phyloP scores from a whole-genome alignment of 2,113 vertebrate genomes.

The Ornithorhynchus anatinus region DNA sequence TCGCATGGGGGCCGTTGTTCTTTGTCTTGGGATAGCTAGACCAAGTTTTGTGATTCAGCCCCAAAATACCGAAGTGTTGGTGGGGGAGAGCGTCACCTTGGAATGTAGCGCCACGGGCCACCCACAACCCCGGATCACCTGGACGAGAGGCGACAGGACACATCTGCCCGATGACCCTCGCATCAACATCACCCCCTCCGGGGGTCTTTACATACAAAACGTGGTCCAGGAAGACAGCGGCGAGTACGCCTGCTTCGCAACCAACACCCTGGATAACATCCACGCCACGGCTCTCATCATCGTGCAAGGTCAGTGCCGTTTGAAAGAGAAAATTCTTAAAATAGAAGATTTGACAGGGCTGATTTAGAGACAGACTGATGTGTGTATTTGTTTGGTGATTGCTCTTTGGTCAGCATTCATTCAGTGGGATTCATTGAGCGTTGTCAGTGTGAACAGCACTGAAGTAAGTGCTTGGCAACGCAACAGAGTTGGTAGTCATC shows the following conservation, averaged over 20 bases:
- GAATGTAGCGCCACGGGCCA: slow-evolving; percentile 95
- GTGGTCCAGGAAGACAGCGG: slow-evolving; percentile 87
- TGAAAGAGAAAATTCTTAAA: too few relatives aligned
- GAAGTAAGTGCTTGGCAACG: too few relatives aligned
- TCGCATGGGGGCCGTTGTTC: background rate
- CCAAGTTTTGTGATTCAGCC: slow-evolving; percentile 97
- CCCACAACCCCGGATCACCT: slow-evolving; percentile 87
- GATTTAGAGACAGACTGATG: too few relatives aligned
- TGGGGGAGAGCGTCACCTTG: slow-evolving; percentile 94
- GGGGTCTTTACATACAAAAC: slow-evolving; percentile 92
- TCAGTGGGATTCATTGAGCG: too few relatives aligned
- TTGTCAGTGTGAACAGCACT: too few relatives aligned
- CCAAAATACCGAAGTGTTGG: slow-evolving; percentile 95
- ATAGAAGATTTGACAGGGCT: too few relatives aligned
- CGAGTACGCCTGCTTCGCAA: slow-evolving; percentile 93
- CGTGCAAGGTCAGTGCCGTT: slow-evolving; percentile 83
- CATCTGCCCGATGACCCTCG: slow-evolving; percentile 87
- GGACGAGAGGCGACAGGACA: slow-evolving; percentile 89
- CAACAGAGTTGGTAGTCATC: too few relatives aligned
- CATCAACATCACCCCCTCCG: slow-evolving; percentile 87
- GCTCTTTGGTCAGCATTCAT: too few relatives aligned
- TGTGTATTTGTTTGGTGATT: too few relatives aligned
- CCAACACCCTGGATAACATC: slow-evolving; percentile 89
- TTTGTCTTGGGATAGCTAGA: slow-evolving; percentile 72
- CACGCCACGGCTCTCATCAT: slow-evolving; percentile 90